Evolutionary conservation across 2,113 vertebrate genomes (phyloP), one percentile per base, ranked within the genome.

Genomic region (Thinocorus orbignyianus): DNA sequence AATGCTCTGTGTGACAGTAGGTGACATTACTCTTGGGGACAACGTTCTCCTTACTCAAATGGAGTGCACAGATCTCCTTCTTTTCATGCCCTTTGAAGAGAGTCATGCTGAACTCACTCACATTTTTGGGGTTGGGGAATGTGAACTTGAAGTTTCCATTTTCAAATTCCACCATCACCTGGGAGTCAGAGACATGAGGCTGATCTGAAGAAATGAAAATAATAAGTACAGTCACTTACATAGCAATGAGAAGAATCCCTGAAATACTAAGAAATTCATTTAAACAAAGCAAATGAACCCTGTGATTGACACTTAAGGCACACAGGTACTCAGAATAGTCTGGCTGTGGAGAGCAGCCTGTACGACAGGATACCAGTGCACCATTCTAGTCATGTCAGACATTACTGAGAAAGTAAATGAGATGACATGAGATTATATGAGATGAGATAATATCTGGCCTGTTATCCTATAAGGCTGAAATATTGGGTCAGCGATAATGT

Each of bases 101-200:
- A n/a, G 91, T 97, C 95, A 98, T 95, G 92, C 97, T 97, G 95
- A 98, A 98, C n/a, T 97, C 97, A 8, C 69, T 89, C 71, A 96
- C 93, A 31, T 31, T 86, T 61, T 91, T 42, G 17, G 93, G 81
- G 30, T 97, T 97, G 37, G 90, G 92, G 72, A 98, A 98, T 74
- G 76, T 97, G 74, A 98, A 95, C n/a, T 77, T 86, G 72, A 98
- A 94, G n/a, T 87, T 86, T 97, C 97, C 97, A 7, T 95, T 93
- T 72, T 93, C 90, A 90, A 97, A 97, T 57, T 90, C 71, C 84
- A 98, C 97, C 44, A 46, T 92, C 55, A 86, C 41, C 31, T 95
- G 92, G 17, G 88, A 7, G 5, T 84, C 62, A 65, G 91, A 93
- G 19, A 85, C 71, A 66, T 82, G 71, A 61, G 57, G 33, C 87